Percentiles rank a stretch among this genome's conserved stretches.
These are phyloP conservation scores for Galleria mellonella DNA, from an alignment of 1,140 invertebrate genomes.

Conservation along the genomic window DNA sequence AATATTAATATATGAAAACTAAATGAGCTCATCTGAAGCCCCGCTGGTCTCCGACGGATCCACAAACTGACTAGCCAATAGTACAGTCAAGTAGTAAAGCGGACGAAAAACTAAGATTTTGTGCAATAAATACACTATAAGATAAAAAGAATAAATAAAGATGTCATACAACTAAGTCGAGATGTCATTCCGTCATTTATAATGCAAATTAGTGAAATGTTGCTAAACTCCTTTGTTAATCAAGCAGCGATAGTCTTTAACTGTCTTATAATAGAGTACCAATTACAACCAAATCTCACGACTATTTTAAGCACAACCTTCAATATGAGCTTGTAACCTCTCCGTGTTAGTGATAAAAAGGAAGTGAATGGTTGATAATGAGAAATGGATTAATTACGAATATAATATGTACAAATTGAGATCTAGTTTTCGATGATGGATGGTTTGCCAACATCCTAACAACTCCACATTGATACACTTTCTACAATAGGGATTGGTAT, in stretches of 20 bases:
- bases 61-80: slow-evolving; percentile 58
- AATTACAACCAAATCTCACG: slow-evolving; percentile 34
- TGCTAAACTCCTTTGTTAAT: slow-evolving; percentile 36
- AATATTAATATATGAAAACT: slow-evolving; percentile 28
- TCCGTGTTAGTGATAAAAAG: slow-evolving; percentile 1
- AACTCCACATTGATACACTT: not conserved
- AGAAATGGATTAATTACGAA: slow-evolving; percentile 2
- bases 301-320: slow-evolving; percentile 52
- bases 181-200: slow-evolving; percentile 8
- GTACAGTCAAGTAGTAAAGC: slow-evolving; percentile 14
- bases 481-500: not conserved
- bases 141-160: slow-evolving; percentile 4
- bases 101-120: slow-evolving; percentile 16
- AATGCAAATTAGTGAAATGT: slow-evolving; percentile 34
- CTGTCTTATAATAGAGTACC: slow-evolving; percentile 16
- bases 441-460: slow-evolving; percentile 1
- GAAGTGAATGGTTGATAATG: not conserved
- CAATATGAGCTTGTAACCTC: slow-evolving; percentile 33
- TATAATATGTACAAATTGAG: slow-evolving; percentile 18
- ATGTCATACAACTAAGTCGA: slow-evolving; percentile 4
- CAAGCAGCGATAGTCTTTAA: slow-evolving; percentile 1
- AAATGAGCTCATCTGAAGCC: slow-evolving; percentile 34
- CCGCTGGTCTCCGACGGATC: slow-evolving; percentile 30
- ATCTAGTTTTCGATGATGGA: slow-evolving; percentile 8
- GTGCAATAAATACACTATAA: slow-evolving; percentile 15